Percentiles rank a stretch among this genome's conserved stretches.
Conservation (phyloP, 2,113 vertebrate species). For the Cygnus buccinator region DNA sequence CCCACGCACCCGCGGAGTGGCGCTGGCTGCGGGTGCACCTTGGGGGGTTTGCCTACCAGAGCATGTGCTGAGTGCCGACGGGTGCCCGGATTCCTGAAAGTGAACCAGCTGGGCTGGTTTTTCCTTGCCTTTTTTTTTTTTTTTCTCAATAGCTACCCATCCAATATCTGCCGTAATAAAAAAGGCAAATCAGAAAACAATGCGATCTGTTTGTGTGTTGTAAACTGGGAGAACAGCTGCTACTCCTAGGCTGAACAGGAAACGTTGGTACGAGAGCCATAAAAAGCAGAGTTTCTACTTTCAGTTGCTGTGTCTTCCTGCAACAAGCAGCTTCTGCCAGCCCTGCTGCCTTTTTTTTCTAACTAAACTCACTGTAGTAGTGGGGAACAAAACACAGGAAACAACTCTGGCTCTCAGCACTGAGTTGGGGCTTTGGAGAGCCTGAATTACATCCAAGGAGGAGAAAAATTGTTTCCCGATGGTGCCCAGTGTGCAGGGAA, state of each 20-base stretch:
- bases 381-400: background rate
- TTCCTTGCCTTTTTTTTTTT: background rate
- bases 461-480: background rate
- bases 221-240: slow-evolving; percentile 37
- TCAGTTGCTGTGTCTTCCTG: background rate
- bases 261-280: background rate
- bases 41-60: background rate
- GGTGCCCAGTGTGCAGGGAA: background rate
- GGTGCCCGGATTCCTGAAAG: background rate
- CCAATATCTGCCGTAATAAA: slow-evolving; percentile 28
- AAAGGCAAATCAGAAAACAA: slow-evolving; percentile 51
- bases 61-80: background rate
- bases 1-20: background rate
- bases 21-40: rapidly evolving
- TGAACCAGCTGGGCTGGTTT: background rate
- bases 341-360: background rate
- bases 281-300: background rate
- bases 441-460: background rate
- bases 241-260: slow-evolving; percentile 15
- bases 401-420: background rate
- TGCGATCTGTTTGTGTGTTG: background rate
- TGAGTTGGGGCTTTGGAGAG: background rate
- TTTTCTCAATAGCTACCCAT: background rate
- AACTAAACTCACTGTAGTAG: background rate
- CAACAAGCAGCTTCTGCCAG: background rate